phyloP scores from a whole-genome alignment of 2,888 invertebrate genomes.

The Erebia ligea region DNA sequence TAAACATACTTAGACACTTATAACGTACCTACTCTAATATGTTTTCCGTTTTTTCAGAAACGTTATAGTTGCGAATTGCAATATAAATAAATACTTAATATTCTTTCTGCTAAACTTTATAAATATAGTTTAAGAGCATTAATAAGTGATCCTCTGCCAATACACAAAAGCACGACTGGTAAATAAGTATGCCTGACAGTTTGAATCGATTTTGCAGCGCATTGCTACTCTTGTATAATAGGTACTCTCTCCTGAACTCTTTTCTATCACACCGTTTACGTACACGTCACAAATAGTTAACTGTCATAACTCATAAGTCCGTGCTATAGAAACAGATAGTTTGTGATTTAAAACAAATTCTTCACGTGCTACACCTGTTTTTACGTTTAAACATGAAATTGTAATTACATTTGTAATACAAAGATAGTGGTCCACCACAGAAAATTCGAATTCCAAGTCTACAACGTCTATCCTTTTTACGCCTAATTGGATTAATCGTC shows the following conservation, averaged over 20 bases:
- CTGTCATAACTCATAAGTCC: background rate
- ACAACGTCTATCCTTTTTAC: too few relatives aligned
- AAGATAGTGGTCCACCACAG: too few relatives aligned
- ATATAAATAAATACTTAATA: too few relatives aligned
- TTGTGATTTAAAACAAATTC: slow-evolving; percentile 1
- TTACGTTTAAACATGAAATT: background rate
- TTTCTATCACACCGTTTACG: slow-evolving; percentile 20
- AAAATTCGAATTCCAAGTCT: background rate
- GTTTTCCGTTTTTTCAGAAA: too few relatives aligned
- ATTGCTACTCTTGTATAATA: background rate
- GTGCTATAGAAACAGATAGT: slow-evolving; percentile 4
- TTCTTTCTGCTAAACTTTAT: too few relatives aligned
- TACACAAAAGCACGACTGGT: background rate
- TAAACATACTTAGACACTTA: too few relatives aligned
- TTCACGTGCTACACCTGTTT: slow-evolving; percentile 1
- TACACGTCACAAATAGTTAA: slow-evolving; percentile 3
- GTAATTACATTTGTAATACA: background rate
- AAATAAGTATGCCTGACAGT: background rate
- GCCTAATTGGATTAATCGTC: too few relatives aligned
- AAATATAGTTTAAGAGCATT: too few relatives aligned
- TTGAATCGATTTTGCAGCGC: background rate
- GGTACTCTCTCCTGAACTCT: background rate
- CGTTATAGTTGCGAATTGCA: too few relatives aligned
- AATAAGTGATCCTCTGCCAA: too few relatives aligned
- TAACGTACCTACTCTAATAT: too few relatives aligned